Conservation (phyloP, 2,888 invertebrate species). For the Oscheius myriophilus region DNA sequence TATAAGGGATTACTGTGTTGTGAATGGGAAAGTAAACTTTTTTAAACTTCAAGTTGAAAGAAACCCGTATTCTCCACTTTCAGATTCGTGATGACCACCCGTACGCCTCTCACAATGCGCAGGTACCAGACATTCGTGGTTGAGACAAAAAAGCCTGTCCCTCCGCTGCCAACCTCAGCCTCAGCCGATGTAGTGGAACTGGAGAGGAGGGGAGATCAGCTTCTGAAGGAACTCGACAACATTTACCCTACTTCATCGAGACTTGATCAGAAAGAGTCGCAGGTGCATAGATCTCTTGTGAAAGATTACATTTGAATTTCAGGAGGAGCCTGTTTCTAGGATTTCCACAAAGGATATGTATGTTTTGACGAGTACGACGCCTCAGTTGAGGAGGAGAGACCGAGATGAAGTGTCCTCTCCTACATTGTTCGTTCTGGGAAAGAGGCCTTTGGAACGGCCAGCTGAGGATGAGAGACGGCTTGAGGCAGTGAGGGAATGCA, state of each 20-base stretch:
- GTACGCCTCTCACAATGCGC: slow-evolving; percentile 44
- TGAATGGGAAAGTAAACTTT: too few relatives aligned
- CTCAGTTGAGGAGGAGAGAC: slow-evolving; percentile 10
- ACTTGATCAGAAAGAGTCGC: slow-evolving; percentile 14
- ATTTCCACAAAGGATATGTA: slow-evolving; percentile 25
- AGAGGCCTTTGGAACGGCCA: slow-evolving; percentile 13
- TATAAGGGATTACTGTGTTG: too few relatives aligned
- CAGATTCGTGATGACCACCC: slow-evolving; percentile 44
- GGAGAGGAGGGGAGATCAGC: slow-evolving; percentile 16
- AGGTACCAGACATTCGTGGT: slow-evolving; percentile 51
- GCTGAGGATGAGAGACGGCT: slow-evolving; percentile 9
- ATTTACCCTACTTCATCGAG: slow-evolving; percentile 15
- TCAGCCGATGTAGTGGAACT: slow-evolving; percentile 10
- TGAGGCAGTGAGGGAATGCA: slow-evolving; percentile 16
- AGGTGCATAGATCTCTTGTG: slow-evolving; percentile 13
- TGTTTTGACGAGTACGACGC: slow-evolving; percentile 21
- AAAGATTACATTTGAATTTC: background rate
- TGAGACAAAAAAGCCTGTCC: slow-evolving; percentile 31
- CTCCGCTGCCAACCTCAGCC: slow-evolving; percentile 30
- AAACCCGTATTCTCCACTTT: too few relatives aligned
- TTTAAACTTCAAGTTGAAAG: too few relatives aligned
- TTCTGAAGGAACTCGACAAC: slow-evolving; percentile 14
- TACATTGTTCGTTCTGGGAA: slow-evolving; percentile 19
- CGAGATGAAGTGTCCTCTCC: slow-evolving; percentile 16
- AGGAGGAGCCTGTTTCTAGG: slow-evolving; percentile 4